A percentile compares a stretch with the other conserved stretches of the same genome.
Conservation (phyloP, 2,113 vertebrate genomes). For the Siphamia tubifer region DNA sequence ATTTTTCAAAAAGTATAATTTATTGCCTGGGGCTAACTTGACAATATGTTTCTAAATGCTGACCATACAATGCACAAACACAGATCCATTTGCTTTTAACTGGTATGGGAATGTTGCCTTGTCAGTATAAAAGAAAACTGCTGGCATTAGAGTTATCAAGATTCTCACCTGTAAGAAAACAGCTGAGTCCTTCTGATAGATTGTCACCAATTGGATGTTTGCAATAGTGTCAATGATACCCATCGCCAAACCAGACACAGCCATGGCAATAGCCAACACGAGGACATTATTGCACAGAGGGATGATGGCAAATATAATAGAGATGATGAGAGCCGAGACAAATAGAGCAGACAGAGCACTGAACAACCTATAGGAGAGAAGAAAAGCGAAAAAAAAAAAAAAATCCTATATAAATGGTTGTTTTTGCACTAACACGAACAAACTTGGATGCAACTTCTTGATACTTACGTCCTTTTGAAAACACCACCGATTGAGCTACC, state of each 20-base stretch:
- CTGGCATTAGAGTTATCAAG: neutral
- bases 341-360: conserved; percentile 88
- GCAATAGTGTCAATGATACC: conserved; percentile 96
- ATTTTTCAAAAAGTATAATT: neutral
- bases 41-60: neutral
- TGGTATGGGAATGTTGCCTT: neutral
- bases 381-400: neutral
- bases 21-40: neutral
- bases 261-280: conserved; percentile 90
- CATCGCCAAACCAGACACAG: conserved; percentile 93
- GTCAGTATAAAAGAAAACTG: neutral
- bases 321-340: conserved; percentile 86
- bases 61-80: neutral
- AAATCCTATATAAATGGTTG: neutral
- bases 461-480: conserved; percentile 92
- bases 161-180: conserved; percentile 93
- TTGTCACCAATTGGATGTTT: conserved; percentile 93
- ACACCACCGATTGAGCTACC: conserved; percentile 89
- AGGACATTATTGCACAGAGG: conserved; percentile 89
- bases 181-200: conserved; percentile 94
- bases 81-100: neutral
- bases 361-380: conserved; percentile 80
- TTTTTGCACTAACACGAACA: neutral
- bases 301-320: conserved; percentile 92
- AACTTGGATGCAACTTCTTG: neutral